Evolutionary conservation across 2,113 vertebrate genomes (phyloP), one percentile per base, ranked within the genome.

Genomic region (Bubo scandiacus): DNA sequence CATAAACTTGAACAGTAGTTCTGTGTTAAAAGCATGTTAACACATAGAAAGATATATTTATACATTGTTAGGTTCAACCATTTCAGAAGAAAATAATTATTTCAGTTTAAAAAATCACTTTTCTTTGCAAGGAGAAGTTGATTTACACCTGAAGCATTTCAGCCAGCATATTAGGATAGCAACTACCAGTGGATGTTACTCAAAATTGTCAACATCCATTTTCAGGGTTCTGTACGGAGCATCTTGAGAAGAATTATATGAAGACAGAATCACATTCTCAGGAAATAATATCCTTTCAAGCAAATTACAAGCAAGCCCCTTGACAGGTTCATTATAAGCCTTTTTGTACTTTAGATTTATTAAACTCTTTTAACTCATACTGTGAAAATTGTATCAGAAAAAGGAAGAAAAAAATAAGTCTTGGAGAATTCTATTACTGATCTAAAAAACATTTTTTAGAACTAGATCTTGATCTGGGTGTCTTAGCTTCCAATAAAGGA

Each of bases 311-410:
- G 87, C 71, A 94, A 95, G 86, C 29, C 45, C 34, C 70, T 49
- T 96, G 94, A 95, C 94, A 96, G 81, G 77, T 94, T 95, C 83
- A 94, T 94, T 95, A 93, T 91, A 97, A 91, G 59, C 8, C 26
- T 92, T 89, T 97, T 91, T 94, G 70, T 94, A 65, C 54, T 71
- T 91, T 49, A 47, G 80, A 94, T 96, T 96, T 96, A 96, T 97
- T 95, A 96, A 94, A 92, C 45, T 83, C 70, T 58, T 96, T 92
- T 88, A 93, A 93, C 61, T 74, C 72, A 78, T 71, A 79, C 77
- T 94, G 74, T 89, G 71, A 94, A 94, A 96, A 90, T 91, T 90
- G 58, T 40, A 74, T 61, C 63, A 91, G 66, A 72, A 92, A 89
- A 58, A n/a, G 3, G 9, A 83, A 74, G 58, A 17, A 83, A 67